Evolutionary conservation across 1,140 invertebrate genomes (phyloP), one percentile per base, ranked within the genome.

Genomic region (Helicoverpa zea): DNA sequence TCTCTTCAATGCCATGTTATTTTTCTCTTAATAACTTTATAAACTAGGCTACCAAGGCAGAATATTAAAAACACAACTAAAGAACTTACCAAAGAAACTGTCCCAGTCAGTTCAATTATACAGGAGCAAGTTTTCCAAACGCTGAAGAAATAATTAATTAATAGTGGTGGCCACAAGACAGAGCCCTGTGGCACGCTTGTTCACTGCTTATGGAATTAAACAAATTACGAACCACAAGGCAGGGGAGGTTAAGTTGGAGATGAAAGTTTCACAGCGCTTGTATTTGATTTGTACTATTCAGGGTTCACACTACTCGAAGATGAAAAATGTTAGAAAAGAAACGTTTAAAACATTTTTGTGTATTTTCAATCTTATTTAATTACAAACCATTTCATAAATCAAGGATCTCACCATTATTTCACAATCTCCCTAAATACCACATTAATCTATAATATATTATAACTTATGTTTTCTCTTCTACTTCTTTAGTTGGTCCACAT

Each of bases 401-500:
- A 30, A 0, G 3, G 35, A 35, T 4, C 4, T 2, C 35, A 54
- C 3, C 7, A 54, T 13, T 54, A 16, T 14, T 14, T 54, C 3
- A 0, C 47, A 13, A 14, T 68, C 1, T 2, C 2, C 3, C 1
- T 11, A 54, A 52, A 7, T 23, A 5, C 13, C 14, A 59, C 30
- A 23, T 56, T 30, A 1, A 1, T 29, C 29, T 14, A 64, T 81
- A 3, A 61, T 51, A 49, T 54, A 11, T 79, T 61, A 72, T 35
- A 56, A 68, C 35, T 54, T 35, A n/a, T 59, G 56, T 49, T 59
- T 81, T 79, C 76, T 51, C 64, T 97, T 90, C 23, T 90, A n/a
- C n/a, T n/a, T n/a, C n/a, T n/a, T n/a, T 35, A 94, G 93, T 80
- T 94, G 54, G 97, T 97, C 75, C 97, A 97, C 85, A 96, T 98